Percentiles rank a stretch among this genome's conserved stretches.
Conservation (phyloP, 1,140 invertebrate genomes). For the Chironomus tepperi region DNA sequence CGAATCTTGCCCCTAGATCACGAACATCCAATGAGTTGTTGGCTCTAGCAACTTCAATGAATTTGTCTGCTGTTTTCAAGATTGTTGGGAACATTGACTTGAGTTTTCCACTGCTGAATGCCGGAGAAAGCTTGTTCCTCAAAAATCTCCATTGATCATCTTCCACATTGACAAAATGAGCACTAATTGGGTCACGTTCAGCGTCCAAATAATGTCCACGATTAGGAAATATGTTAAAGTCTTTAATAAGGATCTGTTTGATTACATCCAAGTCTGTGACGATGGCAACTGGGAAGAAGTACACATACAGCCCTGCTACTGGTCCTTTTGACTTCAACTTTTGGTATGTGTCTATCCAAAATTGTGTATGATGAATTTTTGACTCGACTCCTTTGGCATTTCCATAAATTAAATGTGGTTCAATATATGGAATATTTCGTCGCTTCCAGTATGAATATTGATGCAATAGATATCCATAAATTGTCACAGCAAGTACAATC, state of each 20-base stretch:
- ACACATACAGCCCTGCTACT: slow-evolving; percentile 32
- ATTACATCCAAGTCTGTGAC: slow-evolving; percentile 32
- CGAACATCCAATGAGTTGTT: slow-evolving; percentile 40
- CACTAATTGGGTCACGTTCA: slow-evolving; percentile 28
- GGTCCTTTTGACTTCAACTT: slow-evolving; percentile 27
- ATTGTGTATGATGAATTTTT: background rate
- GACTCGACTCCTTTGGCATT: slow-evolving; percentile 28
- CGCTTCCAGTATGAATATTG: too few species aligned
- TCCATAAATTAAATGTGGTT: slow-evolving; percentile 37
- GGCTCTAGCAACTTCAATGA: slow-evolving; percentile 26
- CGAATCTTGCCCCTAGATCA: slow-evolving; percentile 42
- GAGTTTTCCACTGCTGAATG: slow-evolving; percentile 40
- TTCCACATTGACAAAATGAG: slow-evolving; percentile 35
- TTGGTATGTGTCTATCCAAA: slow-evolving; percentile 26
- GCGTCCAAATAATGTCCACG: slow-evolving; percentile 26
- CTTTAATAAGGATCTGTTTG: slow-evolving; percentile 30
- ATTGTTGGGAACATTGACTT: slow-evolving; percentile 38
- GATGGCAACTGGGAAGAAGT: slow-evolving; percentile 31
- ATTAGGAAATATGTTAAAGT: slow-evolving; percentile 29
- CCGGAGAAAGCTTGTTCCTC: slow-evolving; percentile 38
- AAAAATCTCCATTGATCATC: slow-evolving; percentile 39
- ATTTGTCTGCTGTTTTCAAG: slow-evolving; percentile 25
- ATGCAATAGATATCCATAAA: too few species aligned
- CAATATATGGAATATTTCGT: slow-evolving; percentile 32
- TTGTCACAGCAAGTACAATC: too few species aligned